Evolutionary conservation across 2,113 vertebrate species (phyloP), one percentile per base, ranked within the genome.

Genomic region (Phalacrocorax carbo): DNA sequence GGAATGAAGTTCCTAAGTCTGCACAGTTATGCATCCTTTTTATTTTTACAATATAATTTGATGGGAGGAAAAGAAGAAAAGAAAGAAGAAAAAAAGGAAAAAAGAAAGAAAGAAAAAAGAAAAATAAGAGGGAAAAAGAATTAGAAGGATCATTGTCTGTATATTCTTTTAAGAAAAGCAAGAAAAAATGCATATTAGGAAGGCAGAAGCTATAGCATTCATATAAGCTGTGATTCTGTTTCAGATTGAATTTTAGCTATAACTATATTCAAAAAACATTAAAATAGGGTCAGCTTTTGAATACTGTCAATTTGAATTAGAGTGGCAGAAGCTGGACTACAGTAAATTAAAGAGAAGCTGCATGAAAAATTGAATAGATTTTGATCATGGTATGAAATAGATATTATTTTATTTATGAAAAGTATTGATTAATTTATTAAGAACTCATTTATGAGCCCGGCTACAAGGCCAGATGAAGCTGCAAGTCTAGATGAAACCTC

Each of bases 371-470:
- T 94, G 61, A 96, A 76, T 27, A 89, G 48, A 72, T 95, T 96
- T 96, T 92, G 82, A 95, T 92, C 88, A 54, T 80, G 2, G 7
- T 44, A 65, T 93, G 83, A 96, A 96, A 90, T 40, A 82, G 51
- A 93, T 83, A 84, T 58, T 95, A 65, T 92, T 94, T 96, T 96
- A 96, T 96, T 96, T 94, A 96, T 95, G 40, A 95, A 51, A 72
- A 30, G 7, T 52, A 87, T 93, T 86, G 84, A 84, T 94, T 83
- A 86, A 92, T 96, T 94, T 60, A 86, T 77, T 90, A 76, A 81
- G 32, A 86, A 88, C 29, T 96, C 10, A 3, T 20, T 91, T 76
- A 69, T 64, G 57, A 84, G 26, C 21, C 55, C 81, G 30, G 5
- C 30, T 91, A 60, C 80, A 95, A 95, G 83, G 64, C 72, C 61